Evolutionary conservation across 2,113 vertebrate species (phyloP).

Genomic region (Lichenostomus cassidix): DNA sequence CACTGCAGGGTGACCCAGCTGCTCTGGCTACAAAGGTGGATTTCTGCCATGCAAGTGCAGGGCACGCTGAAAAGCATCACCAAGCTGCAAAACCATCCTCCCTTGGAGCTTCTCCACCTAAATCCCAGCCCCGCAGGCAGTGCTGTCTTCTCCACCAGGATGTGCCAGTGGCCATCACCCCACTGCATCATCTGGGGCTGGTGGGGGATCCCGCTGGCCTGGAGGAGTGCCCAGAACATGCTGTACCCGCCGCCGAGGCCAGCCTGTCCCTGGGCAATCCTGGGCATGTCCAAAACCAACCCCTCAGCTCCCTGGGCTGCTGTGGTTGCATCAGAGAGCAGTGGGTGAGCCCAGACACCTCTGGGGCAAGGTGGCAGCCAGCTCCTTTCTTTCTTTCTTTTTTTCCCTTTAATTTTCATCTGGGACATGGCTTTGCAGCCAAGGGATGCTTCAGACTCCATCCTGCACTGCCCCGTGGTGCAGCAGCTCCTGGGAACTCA

Average conservation of each 20-base stretch:
- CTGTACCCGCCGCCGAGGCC: not conserved
- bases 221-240: not conserved
- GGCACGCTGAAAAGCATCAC: not conserved
- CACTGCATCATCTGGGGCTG: not conserved
- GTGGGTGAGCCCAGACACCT: not conserved
- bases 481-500: not conserved
- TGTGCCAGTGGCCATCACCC: not conserved
- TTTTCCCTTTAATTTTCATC: not conserved
- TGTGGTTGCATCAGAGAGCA: not conserved
- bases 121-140: not conserved
- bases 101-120: not conserved
- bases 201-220: not conserved
- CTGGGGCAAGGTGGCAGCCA: not conserved
- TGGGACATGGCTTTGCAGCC: not conserved
- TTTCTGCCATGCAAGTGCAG: not conserved
- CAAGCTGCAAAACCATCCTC: not conserved
- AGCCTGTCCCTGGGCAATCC: slow-evolving; percentile 1
- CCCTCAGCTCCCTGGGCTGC: not conserved
- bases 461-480: fast-evolving
- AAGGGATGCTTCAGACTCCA: not conserved
- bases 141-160: not conserved
- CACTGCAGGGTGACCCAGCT: not conserved
- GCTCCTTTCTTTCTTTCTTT: not conserved
- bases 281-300: slow-evolving; percentile 5
- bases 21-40: not conserved